These are phyloP conservation scores for Melitaea cinxia DNA, from an alignment of 1,140 invertebrate species.

Conservation along the genomic window DNA sequence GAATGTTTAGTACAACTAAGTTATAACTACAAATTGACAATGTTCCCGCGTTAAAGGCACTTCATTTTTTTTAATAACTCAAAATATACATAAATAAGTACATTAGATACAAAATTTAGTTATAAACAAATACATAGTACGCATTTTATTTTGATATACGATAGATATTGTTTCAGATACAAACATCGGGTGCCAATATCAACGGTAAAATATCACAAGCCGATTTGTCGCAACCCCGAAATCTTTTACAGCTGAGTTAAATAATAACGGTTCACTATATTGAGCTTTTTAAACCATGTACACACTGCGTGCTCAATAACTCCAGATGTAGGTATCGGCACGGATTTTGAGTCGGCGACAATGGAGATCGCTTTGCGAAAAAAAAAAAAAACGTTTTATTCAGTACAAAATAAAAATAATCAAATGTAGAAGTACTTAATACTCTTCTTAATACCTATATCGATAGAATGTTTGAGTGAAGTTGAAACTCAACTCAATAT, in stretches of 20 bases:
- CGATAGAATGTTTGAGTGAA: no score
- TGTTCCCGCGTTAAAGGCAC: slow-evolving; percentile 59
- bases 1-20: slow-evolving; percentile 63
- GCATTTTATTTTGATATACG: slow-evolving; percentile 3
- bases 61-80: slow-evolving; percentile 39
- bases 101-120: slow-evolving; percentile 10
- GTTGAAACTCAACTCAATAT: no score
- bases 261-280: slow-evolving; percentile 1
- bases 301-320: no score
- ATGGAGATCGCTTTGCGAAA: no score
- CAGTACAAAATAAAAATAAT: no score
- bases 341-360: no score
- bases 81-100: slow-evolving; percentile 23
- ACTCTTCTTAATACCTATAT: no score
- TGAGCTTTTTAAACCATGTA: no score
- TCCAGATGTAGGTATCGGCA: no score
- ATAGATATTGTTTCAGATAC: neutral
- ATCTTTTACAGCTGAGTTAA: neutral
- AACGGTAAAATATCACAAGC: slow-evolving; percentile 24
- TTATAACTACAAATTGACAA: slow-evolving; percentile 55
- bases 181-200: neutral
- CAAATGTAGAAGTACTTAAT: no score
- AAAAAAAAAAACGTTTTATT: no score
- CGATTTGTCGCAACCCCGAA: slow-evolving; percentile 6
- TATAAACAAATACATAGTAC: slow-evolving; percentile 4